phyloP scores from a whole-genome alignment of 2,888 invertebrate species.

The Mellilla xanthometata region DNA sequence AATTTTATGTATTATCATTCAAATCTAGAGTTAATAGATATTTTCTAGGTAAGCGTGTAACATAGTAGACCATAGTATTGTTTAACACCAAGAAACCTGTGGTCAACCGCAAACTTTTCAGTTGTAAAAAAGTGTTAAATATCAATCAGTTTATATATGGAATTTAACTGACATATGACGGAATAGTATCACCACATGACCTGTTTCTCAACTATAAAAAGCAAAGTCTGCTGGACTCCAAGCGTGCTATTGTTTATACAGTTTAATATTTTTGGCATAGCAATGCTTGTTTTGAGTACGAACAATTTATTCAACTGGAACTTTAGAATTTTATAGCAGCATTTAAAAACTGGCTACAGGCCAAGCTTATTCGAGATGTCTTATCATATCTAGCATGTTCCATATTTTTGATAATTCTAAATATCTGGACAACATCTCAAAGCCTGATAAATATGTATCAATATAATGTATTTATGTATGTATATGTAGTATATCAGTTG shows the following conservation, averaged over 20 bases:
- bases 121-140: too few species aligned
- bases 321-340: slow-evolving; percentile 71
- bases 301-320: slow-evolving; percentile 63
- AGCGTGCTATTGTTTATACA: slow-evolving; percentile 53
- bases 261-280: slow-evolving; percentile 62
- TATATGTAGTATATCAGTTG: too few species aligned
- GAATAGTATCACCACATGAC: slow-evolving; percentile 2
- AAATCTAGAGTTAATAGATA: too few species aligned
- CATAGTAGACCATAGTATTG: too few species aligned
- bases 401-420: slow-evolving; percentile 30
- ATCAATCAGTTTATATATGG: too few species aligned
- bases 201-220: slow-evolving; percentile 13
- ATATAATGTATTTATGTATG: too few species aligned
- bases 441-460: too few species aligned
- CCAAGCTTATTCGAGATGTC: slow-evolving; percentile 59
- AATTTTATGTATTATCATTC: too few species aligned
- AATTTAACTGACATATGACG: too few species aligned
- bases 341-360: slow-evolving; percentile 63
- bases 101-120: too few species aligned
- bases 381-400: slow-evolving; percentile 61
- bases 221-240: slow-evolving; percentile 1
- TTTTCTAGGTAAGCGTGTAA: too few species aligned
- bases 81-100: too few species aligned
- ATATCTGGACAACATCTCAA: slow-evolving; percentile 4
- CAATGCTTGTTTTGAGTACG: slow-evolving; percentile 45